Base-by-base conservation (phyloP, 2,888 invertebrate species). In the Spodoptera picta region DNA sequence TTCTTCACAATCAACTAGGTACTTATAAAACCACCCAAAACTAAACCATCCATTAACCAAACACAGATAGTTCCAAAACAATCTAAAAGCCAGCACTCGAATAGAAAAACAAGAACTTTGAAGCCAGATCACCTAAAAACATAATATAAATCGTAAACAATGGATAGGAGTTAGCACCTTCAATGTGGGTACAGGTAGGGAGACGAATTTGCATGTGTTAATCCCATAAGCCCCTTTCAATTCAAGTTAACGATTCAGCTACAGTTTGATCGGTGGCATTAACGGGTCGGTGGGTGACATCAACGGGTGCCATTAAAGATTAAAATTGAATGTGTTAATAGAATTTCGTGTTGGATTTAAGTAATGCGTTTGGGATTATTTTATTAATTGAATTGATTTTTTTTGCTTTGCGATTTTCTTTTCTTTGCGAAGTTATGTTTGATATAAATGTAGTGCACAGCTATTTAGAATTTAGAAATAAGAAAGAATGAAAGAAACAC, bases 191-290 rank as follows among this genome's bases (percentile, higher is more conserved):
- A 56, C 67, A 80, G 80, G 75, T 78, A 57, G 68, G 43, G 48
- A 61, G 65, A 60, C 52, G 58, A 75, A 80, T 81, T 77, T 81
- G 77, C 80, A 81, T 81, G 81, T 77, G 75, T 75, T 80, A 81
- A 80, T 81, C 80, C 67, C 57, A 12, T 73, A 80, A 80, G 73
- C 81, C 71, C 75, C 69, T 67, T 79, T 75, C 77, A 75, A 80
- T 80, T 80, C 73, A 70, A 77, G 75, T 77, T 81, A 81, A 80
- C 80, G 81, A 77, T 64, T 51, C 54, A 19, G 65, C 70, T 72
- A 77, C 69, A 77, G 64, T 73, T 80, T 73, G 75, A 81, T 79
- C 69, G 73, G 63, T 24, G 69, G 66, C 54, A 69, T 79, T 79
- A 76, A 71, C 59, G 56, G 57, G 31, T 57, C 50, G 51, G 49